Evolutionary conservation across 2,113 vertebrate genomes (phyloP).

Genomic region (Aldabrachelys gigantea): DNA sequence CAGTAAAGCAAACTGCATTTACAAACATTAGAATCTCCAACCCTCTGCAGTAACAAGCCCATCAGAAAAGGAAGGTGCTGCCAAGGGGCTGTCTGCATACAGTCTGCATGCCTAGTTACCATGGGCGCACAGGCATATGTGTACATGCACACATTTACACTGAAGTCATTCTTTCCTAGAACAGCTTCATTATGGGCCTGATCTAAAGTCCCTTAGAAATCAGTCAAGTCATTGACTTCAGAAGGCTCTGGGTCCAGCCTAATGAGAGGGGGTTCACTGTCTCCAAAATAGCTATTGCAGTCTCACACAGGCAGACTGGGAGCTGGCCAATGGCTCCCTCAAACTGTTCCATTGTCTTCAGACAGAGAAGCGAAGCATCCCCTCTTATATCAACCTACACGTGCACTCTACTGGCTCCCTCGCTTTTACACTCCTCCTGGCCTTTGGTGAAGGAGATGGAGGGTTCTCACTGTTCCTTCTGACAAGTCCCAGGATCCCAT

Average conservation of each 20-base stretch:
- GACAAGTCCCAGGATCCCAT: background rate
- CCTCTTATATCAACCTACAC: background rate
- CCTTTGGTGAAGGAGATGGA: background rate
- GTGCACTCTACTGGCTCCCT: background rate
- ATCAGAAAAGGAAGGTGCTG: background rate
- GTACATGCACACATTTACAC: background rate
- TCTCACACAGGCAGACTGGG: background rate
- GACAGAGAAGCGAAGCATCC: background rate
- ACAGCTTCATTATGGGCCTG: background rate
- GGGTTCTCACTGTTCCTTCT: background rate
- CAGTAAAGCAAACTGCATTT: background rate
- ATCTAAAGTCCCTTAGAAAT: background rate
- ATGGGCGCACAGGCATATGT: background rate
- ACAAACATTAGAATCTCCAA: background rate
- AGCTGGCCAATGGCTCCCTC: background rate
- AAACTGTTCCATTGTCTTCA: background rate
- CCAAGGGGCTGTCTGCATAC: background rate
- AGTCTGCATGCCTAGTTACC: background rate
- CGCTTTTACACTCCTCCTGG: background rate
- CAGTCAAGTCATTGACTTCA: background rate
- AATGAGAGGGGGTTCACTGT: background rate
- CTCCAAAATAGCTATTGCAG: background rate
- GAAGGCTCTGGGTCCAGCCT: background rate
- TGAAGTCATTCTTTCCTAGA: background rate
- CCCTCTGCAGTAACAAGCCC: background rate